A percentile compares a stretch with the other conserved stretches of the same genome.
Evolutionary conservation across 92 coral and sea anemone species (phyloP).

Genomic region (Porites lobata): DNA sequence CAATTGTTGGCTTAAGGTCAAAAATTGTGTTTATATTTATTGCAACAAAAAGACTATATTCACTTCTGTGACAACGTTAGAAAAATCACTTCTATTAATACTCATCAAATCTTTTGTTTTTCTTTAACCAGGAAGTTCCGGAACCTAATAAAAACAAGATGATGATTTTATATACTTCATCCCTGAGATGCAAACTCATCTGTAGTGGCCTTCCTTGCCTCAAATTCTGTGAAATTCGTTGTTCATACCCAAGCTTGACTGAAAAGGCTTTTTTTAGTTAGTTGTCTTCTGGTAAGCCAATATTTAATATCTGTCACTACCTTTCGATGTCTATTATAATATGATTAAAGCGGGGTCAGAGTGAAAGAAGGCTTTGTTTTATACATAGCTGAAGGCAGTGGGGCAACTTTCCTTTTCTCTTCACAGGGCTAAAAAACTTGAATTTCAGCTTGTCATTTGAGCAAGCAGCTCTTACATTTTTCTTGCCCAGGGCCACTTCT

Average conservation of each 20-base stretch:
- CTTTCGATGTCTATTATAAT: not conserved
- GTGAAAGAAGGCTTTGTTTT: not conserved
- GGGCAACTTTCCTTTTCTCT: no score
- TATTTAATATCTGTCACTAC: not conserved
- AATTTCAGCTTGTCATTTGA: no score
- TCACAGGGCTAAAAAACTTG: no score
- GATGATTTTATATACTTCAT: conserved; percentile 54
- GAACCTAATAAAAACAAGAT: conserved; percentile 83
- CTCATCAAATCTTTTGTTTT: not conserved
- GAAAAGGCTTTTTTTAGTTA: conserved; percentile 33
- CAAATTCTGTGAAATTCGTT: conserved; percentile 39
- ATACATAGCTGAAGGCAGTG: no score
- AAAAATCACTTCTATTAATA: not conserved
- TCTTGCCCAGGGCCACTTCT: no score
- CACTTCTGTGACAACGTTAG: no score
- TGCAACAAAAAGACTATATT: no score
- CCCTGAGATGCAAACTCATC: conserved; percentile 36
- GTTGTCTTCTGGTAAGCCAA: conserved; percentile 36
- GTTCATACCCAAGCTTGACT: conserved; percentile 41
- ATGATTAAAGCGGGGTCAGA: no score
- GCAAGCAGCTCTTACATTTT: no score
- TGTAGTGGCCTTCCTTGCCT: conserved; percentile 45
- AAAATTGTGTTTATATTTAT: no score
- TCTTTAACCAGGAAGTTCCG: conserved; percentile 68
- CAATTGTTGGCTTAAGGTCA: not conserved